Conservation (phyloP, 1,140 invertebrate species). For the Trichoplusia ni region DNA sequence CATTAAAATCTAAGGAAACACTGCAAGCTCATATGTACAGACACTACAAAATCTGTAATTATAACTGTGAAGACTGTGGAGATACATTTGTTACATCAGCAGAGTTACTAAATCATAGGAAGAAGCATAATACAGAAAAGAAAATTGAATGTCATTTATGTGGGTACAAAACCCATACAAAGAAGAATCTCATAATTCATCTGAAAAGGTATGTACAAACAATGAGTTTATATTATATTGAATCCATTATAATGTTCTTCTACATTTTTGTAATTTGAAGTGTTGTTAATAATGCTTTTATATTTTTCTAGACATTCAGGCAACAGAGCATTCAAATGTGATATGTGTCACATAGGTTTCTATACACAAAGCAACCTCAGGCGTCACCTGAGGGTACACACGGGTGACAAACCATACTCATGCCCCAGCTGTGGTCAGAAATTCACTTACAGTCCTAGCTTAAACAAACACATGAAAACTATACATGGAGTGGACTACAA, state of each 20-base stretch:
- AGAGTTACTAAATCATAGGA: constrained; percentile 74
- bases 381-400: constrained; percentile 79
- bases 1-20: constrained; percentile 70
- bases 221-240: neutral
- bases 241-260: neutral
- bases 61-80: constrained; percentile 78
- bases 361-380: constrained; percentile 72
- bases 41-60: constrained; percentile 77
- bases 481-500: constrained; percentile 70
- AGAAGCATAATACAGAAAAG: constrained; percentile 64
- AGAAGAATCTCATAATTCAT: constrained; percentile 76
- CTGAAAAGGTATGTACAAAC: constrained; percentile 59
- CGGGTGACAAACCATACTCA: constrained; percentile 82
- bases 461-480: constrained; percentile 76
- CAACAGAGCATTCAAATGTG: constrained; percentile 73
- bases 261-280: neutral
- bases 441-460: constrained; percentile 76
- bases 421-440: constrained; percentile 81
- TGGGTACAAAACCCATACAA: constrained; percentile 76
- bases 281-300: neutral
- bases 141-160: constrained; percentile 76
- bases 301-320: constrained; percentile 70
- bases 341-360: constrained; percentile 64
- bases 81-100: constrained; percentile 74
- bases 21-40: constrained; percentile 71